Conservation (phyloP, 1,140 invertebrate genomes). For the Temnothorax curvispinosus region DNA sequence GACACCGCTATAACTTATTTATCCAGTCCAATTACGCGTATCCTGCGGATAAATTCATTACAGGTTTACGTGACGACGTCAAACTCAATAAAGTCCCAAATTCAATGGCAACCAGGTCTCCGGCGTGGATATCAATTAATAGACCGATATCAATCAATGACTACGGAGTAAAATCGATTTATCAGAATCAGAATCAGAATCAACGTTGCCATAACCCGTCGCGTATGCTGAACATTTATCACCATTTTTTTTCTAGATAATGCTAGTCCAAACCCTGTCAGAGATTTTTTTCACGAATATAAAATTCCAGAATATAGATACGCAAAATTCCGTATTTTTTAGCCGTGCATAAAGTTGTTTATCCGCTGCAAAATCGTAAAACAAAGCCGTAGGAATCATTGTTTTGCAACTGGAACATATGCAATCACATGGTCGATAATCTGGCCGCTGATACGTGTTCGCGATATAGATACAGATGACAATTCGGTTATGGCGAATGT, state of each 20-base stretch:
- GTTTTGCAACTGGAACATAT: not conserved
- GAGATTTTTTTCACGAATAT: not conserved
- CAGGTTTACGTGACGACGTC: not conserved
- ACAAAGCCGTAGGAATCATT: not conserved
- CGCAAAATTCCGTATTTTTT: not conserved
- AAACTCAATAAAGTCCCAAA: constrained; percentile 33
- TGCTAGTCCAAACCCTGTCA: not conserved
- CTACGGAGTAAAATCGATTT: constrained; percentile 37
- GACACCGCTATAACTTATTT: constrained; percentile 23
- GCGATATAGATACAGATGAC: constrained; percentile 28
- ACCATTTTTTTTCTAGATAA: constrained; percentile 1
- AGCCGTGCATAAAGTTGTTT: not conserved
- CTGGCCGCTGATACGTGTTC: constrained; percentile 7
- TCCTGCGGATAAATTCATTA: constrained; percentile 41
- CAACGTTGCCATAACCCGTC: not conserved
- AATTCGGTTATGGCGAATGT: constrained; percentile 51
- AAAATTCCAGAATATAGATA: too few relatives aligned
- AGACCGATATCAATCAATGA: constrained; percentile 29
- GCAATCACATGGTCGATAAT: constrained; percentile 50
- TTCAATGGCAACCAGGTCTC: constrained; percentile 10
- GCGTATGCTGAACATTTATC: not conserved
- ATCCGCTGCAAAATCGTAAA: not conserved
- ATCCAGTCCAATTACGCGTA: constrained; percentile 40
- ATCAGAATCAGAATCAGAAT: constrained; percentile 22
- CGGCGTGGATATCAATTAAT: constrained; percentile 12